A percentile compares a stretch with the other conserved stretches of the same genome.
phyloP scores from a whole-genome alignment of 1,140 invertebrate species.

The Drosophila trapezifrons region DNA sequence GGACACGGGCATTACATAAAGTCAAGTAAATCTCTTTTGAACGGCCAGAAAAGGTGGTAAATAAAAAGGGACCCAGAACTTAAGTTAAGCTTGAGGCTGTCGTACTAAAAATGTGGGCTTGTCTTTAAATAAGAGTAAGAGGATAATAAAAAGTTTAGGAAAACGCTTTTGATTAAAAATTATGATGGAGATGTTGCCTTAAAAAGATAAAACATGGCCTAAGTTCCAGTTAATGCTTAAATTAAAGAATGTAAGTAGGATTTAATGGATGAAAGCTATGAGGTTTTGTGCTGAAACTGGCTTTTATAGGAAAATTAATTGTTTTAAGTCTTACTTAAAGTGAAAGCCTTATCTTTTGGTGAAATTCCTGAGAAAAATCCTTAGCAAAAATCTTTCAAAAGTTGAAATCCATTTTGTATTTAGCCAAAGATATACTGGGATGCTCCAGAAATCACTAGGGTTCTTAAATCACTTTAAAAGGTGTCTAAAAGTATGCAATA shows the following conservation, averaged over 20 bases:
- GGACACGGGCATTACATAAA: slow-evolving; percentile 31
- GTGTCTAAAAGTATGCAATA: too few relatives aligned
- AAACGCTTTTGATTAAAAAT: neutral
- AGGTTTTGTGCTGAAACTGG: neutral
- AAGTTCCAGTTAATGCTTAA: neutral
- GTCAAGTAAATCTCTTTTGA: slow-evolving; percentile 38
- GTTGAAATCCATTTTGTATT: too few relatives aligned
- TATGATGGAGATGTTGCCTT: neutral
- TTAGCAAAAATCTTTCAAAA: too few relatives aligned
- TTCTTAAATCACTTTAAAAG: too few relatives aligned
- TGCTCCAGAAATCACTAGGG: too few relatives aligned
- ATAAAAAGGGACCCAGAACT: slow-evolving; percentile 21
- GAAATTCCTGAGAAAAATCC: too few relatives aligned
- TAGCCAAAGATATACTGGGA: too few relatives aligned
- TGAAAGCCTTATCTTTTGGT: too few relatives aligned
- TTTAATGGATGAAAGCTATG: neutral
- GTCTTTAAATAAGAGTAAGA: too few relatives aligned
- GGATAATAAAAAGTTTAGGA: slow-evolving; percentile 6
- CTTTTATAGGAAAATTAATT: neutral
- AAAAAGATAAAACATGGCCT: neutral
- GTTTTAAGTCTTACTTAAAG: too few relatives aligned
- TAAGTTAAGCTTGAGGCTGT: slow-evolving; percentile 11
- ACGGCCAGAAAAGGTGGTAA: slow-evolving; percentile 22
- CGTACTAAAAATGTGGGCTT: slow-evolving; percentile 13
- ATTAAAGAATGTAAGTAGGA: neutral